phyloP scores from a whole-genome alignment of 1,140 invertebrate species.

The Andricus grossulariae region DNA sequence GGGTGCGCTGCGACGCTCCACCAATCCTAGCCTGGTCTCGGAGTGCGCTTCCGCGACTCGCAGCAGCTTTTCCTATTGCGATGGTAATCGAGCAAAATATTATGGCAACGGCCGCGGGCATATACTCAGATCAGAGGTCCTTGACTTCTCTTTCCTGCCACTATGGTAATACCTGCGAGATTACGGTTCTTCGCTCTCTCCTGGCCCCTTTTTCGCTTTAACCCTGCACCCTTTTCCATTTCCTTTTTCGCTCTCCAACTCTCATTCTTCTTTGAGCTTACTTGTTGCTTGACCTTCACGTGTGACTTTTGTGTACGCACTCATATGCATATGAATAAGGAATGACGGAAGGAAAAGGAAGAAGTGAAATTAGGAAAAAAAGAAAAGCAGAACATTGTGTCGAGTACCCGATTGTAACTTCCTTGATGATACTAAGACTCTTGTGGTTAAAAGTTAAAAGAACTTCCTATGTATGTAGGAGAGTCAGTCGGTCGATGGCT shows the following conservation, averaged over 20 bases:
- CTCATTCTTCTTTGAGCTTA: not conserved
- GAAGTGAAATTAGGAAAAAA: not conserved
- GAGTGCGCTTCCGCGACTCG: not conserved
- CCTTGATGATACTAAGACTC: conserved; percentile 35
- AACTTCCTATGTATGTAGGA: conserved; percentile 70
- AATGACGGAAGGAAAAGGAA: not conserved
- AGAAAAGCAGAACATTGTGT: not conserved
- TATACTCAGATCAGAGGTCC: conserved; percentile 59
- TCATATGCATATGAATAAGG: not conserved
- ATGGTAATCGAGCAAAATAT: conserved; percentile 74
- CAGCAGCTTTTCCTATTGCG: conserved; percentile 62
- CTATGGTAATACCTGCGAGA: conserved; percentile 55
- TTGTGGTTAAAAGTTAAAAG: conserved; percentile 62
- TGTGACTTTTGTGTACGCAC: not conserved
- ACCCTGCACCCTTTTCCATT: conserved; percentile 48
- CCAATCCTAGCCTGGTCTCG: conserved; percentile 31
- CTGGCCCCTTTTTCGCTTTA: conserved; percentile 31
- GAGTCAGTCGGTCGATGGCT: conserved; percentile 60
- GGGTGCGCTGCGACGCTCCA: conserved; percentile 37
- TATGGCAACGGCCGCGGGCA: conserved; percentile 68
- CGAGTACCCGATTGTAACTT: conserved; percentile 60
- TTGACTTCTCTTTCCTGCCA: conserved; percentile 60
- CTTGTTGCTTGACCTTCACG: not conserved
- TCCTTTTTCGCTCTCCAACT: conserved; percentile 34
- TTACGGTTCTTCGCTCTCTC: conserved; percentile 52